Evolutionary conservation across 2,113 vertebrate genomes (phyloP).

Genomic region (Camelus bactrianus): DNA sequence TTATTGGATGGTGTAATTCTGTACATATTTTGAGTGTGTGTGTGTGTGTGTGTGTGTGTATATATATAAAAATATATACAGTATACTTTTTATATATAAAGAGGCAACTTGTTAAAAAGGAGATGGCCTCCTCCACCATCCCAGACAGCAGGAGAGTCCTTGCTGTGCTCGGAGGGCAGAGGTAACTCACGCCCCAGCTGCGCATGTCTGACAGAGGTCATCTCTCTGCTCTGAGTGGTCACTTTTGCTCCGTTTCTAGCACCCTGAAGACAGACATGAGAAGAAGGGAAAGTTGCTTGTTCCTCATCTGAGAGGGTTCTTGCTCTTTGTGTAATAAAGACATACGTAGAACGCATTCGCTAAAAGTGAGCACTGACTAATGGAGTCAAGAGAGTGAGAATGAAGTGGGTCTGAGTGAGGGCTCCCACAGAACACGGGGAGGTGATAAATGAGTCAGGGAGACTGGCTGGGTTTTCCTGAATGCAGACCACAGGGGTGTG

Average conservation of each 20-base stretch:
- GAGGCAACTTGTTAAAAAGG: background rate
- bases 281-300: background rate
- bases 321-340: background rate
- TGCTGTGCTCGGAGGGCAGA: background rate
- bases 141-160: background rate
- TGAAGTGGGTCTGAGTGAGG: background rate
- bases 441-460: background rate
- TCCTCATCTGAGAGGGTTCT: background rate
- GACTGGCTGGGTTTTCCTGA: background rate
- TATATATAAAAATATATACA: too few relatives aligned
- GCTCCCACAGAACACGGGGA: background rate
- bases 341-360: background rate
- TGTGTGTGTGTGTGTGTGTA: too few relatives aligned
- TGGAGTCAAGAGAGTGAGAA: conserved; percentile 23
- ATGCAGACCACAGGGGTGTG: background rate
- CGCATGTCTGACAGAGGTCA: background rate
- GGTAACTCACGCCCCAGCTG: background rate
- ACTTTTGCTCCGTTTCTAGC: background rate
- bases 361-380: conserved; percentile 39
- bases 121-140: background rate
- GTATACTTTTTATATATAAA: too few relatives aligned
- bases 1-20: background rate
- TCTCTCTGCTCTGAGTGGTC: background rate
- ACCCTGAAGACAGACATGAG: background rate
- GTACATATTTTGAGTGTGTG: too few relatives aligned